phyloP scores from a whole-genome alignment of 2,888 invertebrate species.

The Parnassius glacialis region DNA sequence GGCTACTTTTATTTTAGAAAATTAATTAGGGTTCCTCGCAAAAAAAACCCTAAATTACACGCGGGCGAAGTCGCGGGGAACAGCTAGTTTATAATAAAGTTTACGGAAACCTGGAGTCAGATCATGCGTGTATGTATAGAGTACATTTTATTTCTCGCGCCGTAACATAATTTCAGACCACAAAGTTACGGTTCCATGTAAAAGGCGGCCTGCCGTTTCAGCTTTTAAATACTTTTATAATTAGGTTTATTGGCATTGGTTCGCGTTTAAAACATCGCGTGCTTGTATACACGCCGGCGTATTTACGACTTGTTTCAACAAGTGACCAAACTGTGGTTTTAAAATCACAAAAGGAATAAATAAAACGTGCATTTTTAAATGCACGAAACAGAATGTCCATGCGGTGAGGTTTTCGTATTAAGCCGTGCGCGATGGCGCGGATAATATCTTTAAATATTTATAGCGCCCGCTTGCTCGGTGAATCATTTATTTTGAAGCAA shows the following conservation, averaged over 20 bases:
- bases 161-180: constrained; percentile 7
- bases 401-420: constrained; percentile 17
- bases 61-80: too few relatives aligned
- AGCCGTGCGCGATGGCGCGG: constrained; percentile 18
- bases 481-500: constrained; percentile 10
- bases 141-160: constrained; percentile 5
- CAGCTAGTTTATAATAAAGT: too few relatives aligned
- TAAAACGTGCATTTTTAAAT: constrained; percentile 24
- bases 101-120: not conserved
- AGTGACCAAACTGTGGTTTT: constrained; percentile 15
- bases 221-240: constrained; percentile 55
- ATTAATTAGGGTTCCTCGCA: too few relatives aligned
- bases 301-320: constrained; percentile 28
- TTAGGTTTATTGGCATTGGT: constrained; percentile 56
- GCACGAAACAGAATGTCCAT: constrained; percentile 17
- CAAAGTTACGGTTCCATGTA: constrained; percentile 40
- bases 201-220: constrained; percentile 39
- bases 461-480: constrained; percentile 12
- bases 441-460: constrained; percentile 25
- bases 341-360: constrained; percentile 5
- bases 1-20: too few relatives aligned
- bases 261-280: constrained; percentile 44
- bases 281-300: constrained; percentile 29
- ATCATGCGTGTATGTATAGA: not conserved
- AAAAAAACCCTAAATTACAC: too few relatives aligned